Base-by-base conservation (phyloP, 2,113 vertebrate species). In the Pachyramphus minor region DNA sequence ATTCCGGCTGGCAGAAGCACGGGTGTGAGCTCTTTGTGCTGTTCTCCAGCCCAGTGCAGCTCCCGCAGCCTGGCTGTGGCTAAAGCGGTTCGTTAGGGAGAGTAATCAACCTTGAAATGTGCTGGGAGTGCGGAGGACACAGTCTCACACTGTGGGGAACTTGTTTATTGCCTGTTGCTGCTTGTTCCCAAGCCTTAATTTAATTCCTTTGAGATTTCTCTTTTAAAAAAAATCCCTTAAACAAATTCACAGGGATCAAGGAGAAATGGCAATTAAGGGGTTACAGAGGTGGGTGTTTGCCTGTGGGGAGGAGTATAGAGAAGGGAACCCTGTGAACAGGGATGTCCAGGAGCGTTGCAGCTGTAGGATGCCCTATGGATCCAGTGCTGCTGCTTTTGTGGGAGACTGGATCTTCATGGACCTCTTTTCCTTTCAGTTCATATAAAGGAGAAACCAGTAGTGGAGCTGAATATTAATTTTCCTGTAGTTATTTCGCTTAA, bases 81-180 rank as follows among this genome's bases (percentile, higher is more conserved):
- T 45, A 5, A 73, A 68, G 93, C 7, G 37, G 35, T 63, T 96
- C 72, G 50, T 96, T 87, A 89, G 88, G 91, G 76, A 95, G 93
- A 10, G 28, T 79, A 94, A 87, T 39, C 97, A 87, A 91, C 94
- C 95, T 97, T 98, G 95, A 95, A 97, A 96, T 95, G 89, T 74
- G 73, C 69, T 84, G 66, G 10, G 87, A 91, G 67, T 55, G 41
- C 1, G 0, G 60, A 87, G 89, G 62, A 92, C 85, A 72, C 66
- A 50, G 91, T 79, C 95, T 89, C 45, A 50, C 44, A 37, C 84
- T 95, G 96, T 49, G 53, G 76, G 71, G 30, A 80, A 41, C 63
- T 89, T 95, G 42, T 93, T 97, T 96, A 79, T 74, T 96, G 72
- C 66, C 37, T 28, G 41, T 64, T 96, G 44, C 53, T 60, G 31